Conservation (phyloP, 2,113 vertebrate species). For the Campylomormyrus tamandua region DNA sequence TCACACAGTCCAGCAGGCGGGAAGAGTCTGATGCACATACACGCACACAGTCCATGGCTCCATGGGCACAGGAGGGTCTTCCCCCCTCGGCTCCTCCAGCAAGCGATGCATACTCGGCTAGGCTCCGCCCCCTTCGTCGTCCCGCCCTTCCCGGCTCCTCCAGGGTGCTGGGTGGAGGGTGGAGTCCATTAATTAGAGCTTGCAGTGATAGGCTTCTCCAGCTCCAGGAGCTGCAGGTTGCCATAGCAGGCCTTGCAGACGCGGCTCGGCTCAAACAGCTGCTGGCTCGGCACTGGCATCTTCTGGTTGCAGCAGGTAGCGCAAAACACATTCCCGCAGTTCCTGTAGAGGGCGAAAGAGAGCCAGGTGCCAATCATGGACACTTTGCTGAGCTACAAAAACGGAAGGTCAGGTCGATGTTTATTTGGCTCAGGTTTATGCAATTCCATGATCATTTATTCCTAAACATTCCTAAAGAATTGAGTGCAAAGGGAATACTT, state of each 20-base stretch:
- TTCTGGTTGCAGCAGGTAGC: conserved; percentile 97
- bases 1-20: conserved; percentile 15
- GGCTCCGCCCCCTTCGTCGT: background rate
- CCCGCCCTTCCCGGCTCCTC: background rate
- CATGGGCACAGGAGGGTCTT: background rate
- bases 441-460: background rate
- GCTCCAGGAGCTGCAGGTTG: conserved; percentile 79
- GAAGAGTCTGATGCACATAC: conserved; percentile 6
- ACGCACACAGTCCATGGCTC: conserved; percentile 13
- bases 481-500: background rate
- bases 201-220: conserved; percentile 87
- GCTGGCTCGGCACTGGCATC: conserved; percentile 94
- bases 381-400: background rate
- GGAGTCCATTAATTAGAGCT: conserved; percentile 71
- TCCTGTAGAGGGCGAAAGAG: conserved; percentile 63
- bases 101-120: background rate
- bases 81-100: background rate
- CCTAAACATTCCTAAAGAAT: background rate
- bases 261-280: conserved; percentile 89
- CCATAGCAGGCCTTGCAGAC: conserved; percentile 89
- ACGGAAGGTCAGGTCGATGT: background rate
- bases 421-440: background rate
- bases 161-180: conserved; percentile 1
- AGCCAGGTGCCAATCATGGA: background rate
- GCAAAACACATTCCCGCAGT: conserved; percentile 96